Evolutionary conservation across 2,888 invertebrate genomes (phyloP), one percentile per base, ranked within the genome.

Genomic region (Adineta ricciae): DNA sequence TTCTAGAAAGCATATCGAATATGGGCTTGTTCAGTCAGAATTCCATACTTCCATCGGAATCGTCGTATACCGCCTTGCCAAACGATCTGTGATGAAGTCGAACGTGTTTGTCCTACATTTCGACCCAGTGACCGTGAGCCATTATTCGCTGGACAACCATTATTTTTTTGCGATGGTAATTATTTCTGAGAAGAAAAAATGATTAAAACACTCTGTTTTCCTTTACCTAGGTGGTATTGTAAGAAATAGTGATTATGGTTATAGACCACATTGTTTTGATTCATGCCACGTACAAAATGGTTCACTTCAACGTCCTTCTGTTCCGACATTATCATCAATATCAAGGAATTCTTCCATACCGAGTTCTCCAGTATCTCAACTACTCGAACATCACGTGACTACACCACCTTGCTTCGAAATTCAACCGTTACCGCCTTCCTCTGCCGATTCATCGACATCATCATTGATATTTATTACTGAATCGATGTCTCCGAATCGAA

Each of bases 1-100:
- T 72, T 78, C 2, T 73, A 78, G 78, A 1, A 41, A 78, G 78
- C 78, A n/a, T 78, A 78, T n/a, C 11, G 14, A 78, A 38, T 3
- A 78, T 78, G 78, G 78, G n/a, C 78, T 78, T 78, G 78, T 41
- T 78, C 78, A n/a, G 41, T 78, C 8, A 41, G 9, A 41, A 78
- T 78, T 78, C 78, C 78, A 78, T 78, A 14, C 11, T 78, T 36
- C 24, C 9, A 78, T 78, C 78, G 41, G 21, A 41, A 41, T 41
- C 21, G 41, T 5, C 78, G 2, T n/a, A 78, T 78, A 78, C 78
- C 41, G 38, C 78, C 78, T 78, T 78, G 78, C 14, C 78, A 78
- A 78, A 78, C 38, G 41, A 78, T 78, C 78, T 78, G 78, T 78
- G 78, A 78, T 78, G 78, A 78, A 78, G 78, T 78, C 41, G 78